These are phyloP conservation scores for Holothuria leucospilota DNA, from an alignment of 53 echinoderm and acorn worm species.

Conservation along the genomic window DNA sequence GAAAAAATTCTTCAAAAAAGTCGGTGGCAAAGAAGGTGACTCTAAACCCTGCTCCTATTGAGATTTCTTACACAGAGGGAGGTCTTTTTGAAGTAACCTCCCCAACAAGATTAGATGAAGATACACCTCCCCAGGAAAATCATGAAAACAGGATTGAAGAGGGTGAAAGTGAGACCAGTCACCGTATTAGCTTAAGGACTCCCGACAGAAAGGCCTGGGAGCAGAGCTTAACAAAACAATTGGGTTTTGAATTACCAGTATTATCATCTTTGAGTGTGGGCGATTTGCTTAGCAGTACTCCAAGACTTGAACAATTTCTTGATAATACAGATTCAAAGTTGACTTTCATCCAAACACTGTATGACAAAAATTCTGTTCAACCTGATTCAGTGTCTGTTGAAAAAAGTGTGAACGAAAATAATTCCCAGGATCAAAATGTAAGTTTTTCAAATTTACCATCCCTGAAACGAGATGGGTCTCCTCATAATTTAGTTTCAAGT, in stretches of 20 bases:
- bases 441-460: conserved; percentile 6
- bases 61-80: conserved; percentile 8
- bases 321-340: conserved; percentile 35
- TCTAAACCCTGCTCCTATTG: conserved; percentile 26
- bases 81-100: conserved; percentile 1
- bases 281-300: conserved; percentile 77
- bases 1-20: not conserved
- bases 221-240: not conserved
- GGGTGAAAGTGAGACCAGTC: not conserved
- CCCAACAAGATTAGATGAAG: not conserved
- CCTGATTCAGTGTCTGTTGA: not conserved
- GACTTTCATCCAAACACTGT: conserved; percentile 29
- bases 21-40: not conserved
- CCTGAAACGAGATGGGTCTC: conserved; percentile 14
- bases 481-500: conserved; percentile 3
- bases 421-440: not conserved
- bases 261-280: conserved; percentile 78
- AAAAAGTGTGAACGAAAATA: not conserved
- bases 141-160: not conserved
- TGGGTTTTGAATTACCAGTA: conserved; percentile 50
- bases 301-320: conserved; percentile 62
- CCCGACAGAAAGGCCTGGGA: conserved; percentile 17
- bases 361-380: not conserved
- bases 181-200: not conserved
- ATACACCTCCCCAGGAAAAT: not conserved